Conservation (phyloP, 2,888 invertebrate species). For the Stenchaetothrips biformis region DNA sequence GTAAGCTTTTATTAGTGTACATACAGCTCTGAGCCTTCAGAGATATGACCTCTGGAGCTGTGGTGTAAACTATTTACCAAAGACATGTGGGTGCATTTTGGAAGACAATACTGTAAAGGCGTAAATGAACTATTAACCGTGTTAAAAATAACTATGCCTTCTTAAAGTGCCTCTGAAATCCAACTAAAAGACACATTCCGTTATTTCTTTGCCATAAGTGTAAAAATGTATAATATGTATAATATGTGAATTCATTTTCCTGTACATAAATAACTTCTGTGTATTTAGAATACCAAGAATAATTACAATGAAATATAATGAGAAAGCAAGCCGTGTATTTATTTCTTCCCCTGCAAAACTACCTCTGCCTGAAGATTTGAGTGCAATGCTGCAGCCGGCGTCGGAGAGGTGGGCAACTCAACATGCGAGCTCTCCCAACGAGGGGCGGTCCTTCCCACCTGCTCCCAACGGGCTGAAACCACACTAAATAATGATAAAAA, state of each 20-base stretch:
- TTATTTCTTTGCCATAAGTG: neutral
- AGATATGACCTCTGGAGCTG: neutral
- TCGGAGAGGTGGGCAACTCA: too few relatives aligned
- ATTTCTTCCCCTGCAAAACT: too few relatives aligned
- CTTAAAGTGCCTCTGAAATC: neutral
- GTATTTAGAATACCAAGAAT: neutral
- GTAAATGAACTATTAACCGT: neutral
- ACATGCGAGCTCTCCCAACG: too few relatives aligned
- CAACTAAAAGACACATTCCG: neutral
- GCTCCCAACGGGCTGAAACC: too few relatives aligned
- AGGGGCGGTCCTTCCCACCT: too few relatives aligned
- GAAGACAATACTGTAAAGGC: neutral
- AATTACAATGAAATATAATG: neutral
- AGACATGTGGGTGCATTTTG: neutral
- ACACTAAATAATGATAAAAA: too few relatives aligned
- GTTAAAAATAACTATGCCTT: neutral
- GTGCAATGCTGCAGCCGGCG: too few relatives aligned
- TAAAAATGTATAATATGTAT: neutral
- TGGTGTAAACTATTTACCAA: neutral
- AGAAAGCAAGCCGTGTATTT: neutral
- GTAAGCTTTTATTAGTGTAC: too few relatives aligned
- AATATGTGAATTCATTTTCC: neutral
- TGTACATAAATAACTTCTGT: constrained; percentile 14
- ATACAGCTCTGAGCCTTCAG: neutral
- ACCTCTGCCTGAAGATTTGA: too few relatives aligned